phyloP scores from a whole-genome alignment of 2,113 vertebrate species.

The Python bivittatus region DNA sequence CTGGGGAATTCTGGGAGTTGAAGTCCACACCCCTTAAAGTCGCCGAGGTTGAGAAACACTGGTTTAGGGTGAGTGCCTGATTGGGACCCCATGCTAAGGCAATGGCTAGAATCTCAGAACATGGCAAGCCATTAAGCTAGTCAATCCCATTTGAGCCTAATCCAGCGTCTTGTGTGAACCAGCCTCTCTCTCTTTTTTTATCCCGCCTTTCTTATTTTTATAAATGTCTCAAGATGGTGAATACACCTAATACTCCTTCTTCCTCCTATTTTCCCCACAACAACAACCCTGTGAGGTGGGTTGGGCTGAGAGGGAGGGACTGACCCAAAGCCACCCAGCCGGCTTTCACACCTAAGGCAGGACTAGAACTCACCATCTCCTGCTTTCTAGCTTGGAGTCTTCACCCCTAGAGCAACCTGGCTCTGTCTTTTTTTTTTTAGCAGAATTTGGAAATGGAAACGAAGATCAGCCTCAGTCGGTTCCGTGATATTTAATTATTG shows the following conservation, averaged over 20 bases:
- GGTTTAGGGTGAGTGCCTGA: neutral
- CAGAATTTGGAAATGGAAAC: neutral
- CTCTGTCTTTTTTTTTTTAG: neutral
- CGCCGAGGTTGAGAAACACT: neutral
- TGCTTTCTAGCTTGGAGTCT: too few relatives aligned
- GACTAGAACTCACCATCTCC: too few relatives aligned
- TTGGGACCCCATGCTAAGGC: neutral
- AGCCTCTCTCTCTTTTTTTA: too few relatives aligned
- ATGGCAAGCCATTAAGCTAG: neutral
- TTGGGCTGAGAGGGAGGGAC: too few relatives aligned
- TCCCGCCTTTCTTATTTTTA: too few relatives aligned
- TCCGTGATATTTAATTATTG: neutral
- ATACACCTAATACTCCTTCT: too few relatives aligned
- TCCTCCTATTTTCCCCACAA: too few relatives aligned
- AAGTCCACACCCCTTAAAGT: neutral
- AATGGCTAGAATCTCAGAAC: neutral
- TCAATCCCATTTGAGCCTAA: neutral
- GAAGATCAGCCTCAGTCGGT: neutral
- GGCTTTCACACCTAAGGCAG: too few relatives aligned
- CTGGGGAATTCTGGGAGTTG: neutral
- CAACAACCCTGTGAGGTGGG: too few relatives aligned
- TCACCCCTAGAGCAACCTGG: too few relatives aligned
- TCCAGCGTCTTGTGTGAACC: neutral
- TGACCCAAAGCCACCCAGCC: too few relatives aligned
- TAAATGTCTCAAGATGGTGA: too few relatives aligned